phyloP scores from a whole-genome alignment of 2,888 invertebrate genomes.

The Neelides folsomi region DNA sequence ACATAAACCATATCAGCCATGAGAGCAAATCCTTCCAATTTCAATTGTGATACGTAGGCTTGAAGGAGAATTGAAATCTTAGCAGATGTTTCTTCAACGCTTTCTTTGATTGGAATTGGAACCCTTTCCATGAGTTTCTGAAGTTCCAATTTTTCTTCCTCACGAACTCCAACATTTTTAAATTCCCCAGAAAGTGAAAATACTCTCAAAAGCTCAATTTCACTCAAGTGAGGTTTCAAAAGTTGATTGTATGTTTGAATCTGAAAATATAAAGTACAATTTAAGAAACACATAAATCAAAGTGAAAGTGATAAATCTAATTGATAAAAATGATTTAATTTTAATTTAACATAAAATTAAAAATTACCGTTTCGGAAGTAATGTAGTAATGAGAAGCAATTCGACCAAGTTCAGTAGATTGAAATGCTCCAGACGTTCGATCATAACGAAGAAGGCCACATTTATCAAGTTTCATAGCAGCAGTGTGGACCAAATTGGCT shows the following conservation, averaged over 20 bases:
- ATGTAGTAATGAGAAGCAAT: constrained; percentile 98
- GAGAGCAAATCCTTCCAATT: constrained; percentile 93
- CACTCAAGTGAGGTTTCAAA: constrained; percentile 86
- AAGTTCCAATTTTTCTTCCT: constrained; percentile 92
- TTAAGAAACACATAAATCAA: no score
- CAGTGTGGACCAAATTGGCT: constrained; percentile 91
- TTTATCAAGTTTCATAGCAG: constrained; percentile 77
- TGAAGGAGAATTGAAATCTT: constrained; percentile 90
- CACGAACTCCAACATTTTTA: constrained; percentile 76
- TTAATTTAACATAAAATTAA: not conserved
- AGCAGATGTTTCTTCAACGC: constrained; percentile 93
- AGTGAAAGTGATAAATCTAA: not conserved
- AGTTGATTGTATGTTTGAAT: constrained; percentile 95
- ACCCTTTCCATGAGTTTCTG: constrained; percentile 91
- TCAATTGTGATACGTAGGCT: constrained; percentile 95
- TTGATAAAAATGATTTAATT: not conserved
- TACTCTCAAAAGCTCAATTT: constrained; percentile 93
- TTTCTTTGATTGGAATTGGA: constrained; percentile 94
- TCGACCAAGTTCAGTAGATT: constrained; percentile 86
- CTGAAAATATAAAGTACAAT: constrained; percentile 13
- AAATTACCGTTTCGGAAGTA: constrained; percentile 64
- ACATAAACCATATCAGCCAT: constrained; percentile 99
- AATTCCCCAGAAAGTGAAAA: constrained; percentile 97
- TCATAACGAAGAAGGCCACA: constrained; percentile 93
- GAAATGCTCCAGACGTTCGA: constrained; percentile 74